Conservation (phyloP, 2,797 vertebrate genomes). For the Lates japonicus region DNA sequence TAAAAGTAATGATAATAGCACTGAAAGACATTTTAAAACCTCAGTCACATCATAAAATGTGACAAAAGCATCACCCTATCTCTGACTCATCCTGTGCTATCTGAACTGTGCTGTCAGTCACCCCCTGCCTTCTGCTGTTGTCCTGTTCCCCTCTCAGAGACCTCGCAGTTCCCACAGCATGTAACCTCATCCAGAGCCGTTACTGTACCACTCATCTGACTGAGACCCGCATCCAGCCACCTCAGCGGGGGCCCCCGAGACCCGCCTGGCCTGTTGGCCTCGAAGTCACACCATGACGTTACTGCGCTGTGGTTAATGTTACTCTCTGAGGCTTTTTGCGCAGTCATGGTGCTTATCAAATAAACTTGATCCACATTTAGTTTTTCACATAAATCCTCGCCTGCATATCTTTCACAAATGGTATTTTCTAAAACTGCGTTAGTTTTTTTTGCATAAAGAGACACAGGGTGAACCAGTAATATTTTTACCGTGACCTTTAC, state of each 20-base stretch:
- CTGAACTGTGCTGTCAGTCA: conserved; percentile 48
- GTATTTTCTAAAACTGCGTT: conserved; percentile 14
- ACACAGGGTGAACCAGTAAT: conserved; percentile 1
- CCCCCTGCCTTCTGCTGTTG: conserved; percentile 22
- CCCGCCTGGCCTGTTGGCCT: conserved; percentile 59
- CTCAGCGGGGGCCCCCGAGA: conserved; percentile 56
- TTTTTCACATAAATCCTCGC: not conserved
- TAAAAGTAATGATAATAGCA: conserved; percentile 2
- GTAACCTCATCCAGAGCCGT: conserved; percentile 64
- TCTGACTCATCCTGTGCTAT: conserved; percentile 9
- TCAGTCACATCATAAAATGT: conserved; percentile 13
- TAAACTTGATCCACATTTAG: not conserved
- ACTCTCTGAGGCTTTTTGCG: conserved; percentile 49
- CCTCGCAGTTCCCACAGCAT: conserved; percentile 59
- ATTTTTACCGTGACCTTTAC: conserved; percentile 55
- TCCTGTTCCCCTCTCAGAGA: conserved; percentile 33
- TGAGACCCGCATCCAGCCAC: conserved; percentile 44
- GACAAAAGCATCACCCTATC: conserved; percentile 18
- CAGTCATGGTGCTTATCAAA: conserved; percentile 38
- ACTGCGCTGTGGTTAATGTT: conserved; percentile 40
- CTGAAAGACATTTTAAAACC: conserved; percentile 11
- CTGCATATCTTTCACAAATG: conserved; percentile 13
- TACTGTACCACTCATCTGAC: conserved; percentile 67
- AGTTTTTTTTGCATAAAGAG: conserved; percentile 5
- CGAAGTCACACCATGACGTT: conserved; percentile 33